phyloP scores from a whole-genome alignment of 2,113 vertebrate genomes.

The Indri indri region DNA sequence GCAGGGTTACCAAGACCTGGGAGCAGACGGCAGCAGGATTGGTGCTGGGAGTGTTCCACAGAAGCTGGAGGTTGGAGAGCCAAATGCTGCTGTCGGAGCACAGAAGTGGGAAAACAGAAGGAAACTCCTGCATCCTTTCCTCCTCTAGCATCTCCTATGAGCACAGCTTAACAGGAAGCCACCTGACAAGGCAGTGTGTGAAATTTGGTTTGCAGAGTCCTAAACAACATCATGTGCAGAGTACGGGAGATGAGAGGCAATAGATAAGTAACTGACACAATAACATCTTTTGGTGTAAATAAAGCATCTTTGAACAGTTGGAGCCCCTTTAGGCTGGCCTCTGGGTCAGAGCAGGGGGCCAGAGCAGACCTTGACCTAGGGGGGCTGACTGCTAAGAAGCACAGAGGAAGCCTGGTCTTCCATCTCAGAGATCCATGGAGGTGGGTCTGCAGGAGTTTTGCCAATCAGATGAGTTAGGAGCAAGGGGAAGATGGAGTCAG shows the following conservation, averaged over 20 bases:
- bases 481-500: background rate
- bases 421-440: background rate
- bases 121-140: too few relatives aligned
- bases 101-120: background rate
- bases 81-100: background rate
- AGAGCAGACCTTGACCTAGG: background rate
- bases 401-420: background rate
- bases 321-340: background rate
- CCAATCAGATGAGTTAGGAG: background rate
- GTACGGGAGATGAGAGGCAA: background rate
- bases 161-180: background rate
- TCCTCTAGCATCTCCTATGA: background rate
- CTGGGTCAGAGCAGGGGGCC: background rate
- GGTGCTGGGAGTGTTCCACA: background rate
- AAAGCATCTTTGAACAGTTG: background rate
- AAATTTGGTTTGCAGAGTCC: background rate
- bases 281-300: background rate
- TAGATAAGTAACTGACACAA: background rate
- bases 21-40: background rate
- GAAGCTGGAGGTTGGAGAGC: background rate
- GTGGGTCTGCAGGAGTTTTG: background rate
- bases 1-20: background rate
- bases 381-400: background rate
- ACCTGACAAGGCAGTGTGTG: background rate
- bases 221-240: background rate